Percentiles rank a stretch among this genome's conserved stretches.
Conservation (phyloP, 2,888 invertebrate species). For the Campoplex nolae region DNA sequence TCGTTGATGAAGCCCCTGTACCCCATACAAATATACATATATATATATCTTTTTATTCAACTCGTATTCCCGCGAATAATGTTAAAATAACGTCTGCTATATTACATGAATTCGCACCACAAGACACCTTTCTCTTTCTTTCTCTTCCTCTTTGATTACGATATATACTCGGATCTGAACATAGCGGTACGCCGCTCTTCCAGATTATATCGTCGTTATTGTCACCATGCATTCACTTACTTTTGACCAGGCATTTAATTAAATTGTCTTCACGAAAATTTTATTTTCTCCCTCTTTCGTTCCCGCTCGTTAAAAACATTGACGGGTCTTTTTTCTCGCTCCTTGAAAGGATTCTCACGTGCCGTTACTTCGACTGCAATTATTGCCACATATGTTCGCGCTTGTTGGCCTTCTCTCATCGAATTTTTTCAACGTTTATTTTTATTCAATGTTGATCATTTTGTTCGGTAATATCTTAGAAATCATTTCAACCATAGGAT, state of each 20-base stretch:
- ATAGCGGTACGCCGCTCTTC: slow-evolving; percentile 41
- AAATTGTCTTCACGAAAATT: slow-evolving; percentile 68
- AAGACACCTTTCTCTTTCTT: neutral
- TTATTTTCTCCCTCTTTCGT: slow-evolving; percentile 30
- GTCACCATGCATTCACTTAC: slow-evolving; percentile 68
- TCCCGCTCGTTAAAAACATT: slow-evolving; percentile 54
- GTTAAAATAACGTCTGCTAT: slow-evolving; percentile 57
- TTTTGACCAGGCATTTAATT: slow-evolving; percentile 67
- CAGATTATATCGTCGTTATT: slow-evolving; percentile 72
- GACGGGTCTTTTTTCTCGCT: slow-evolving; percentile 14
- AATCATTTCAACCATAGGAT: neutral
- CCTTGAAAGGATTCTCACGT: slow-evolving; percentile 51
- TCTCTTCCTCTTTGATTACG: slow-evolving; percentile 16
- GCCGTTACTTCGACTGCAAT: slow-evolving; percentile 11
- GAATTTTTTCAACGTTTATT: neutral
- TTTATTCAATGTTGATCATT: neutral
- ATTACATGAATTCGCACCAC: slow-evolving; percentile 48
- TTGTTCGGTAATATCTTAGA: neutral
- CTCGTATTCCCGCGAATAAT: slow-evolving; percentile 51
- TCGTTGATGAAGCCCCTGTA: slow-evolving; percentile 54
- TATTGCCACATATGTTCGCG: neutral
- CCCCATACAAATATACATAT: slow-evolving; percentile 8
- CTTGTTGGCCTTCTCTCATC: neutral
- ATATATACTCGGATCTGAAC: slow-evolving; percentile 35
- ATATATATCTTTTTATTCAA: slow-evolving; percentile 58